These are phyloP conservation scores for Alectoris magna DNA, from an alignment of 2,797 vertebrate species.

Conservation along the genomic window DNA sequence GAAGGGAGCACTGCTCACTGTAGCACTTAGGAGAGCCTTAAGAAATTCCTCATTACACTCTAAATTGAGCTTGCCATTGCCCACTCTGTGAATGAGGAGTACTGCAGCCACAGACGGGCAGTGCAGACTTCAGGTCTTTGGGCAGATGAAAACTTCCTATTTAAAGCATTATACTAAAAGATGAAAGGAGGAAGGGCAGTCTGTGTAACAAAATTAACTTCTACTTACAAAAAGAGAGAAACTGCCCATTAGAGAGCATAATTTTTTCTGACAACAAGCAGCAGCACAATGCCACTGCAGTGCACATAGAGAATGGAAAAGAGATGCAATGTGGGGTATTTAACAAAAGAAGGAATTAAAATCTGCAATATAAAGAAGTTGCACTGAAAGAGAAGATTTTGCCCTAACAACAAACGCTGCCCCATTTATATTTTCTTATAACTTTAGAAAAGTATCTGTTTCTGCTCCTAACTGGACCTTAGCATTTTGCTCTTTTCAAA, in stretches of 20 bases:
- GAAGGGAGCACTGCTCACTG: neutral
- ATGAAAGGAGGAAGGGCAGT: conserved; percentile 32
- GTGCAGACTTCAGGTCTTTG: neutral
- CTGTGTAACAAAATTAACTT: conserved; percentile 54
- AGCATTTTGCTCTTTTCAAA: neutral
- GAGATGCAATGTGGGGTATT: neutral
- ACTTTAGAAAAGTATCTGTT: neutral
- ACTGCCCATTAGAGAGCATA: neutral
- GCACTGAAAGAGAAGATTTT: neutral
- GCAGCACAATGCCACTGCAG: neutral
- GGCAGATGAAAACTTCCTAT: conserved; percentile 5
- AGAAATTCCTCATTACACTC: neutral
- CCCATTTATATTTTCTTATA: neutral
- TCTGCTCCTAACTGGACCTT: neutral
- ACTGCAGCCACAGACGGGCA: neutral
- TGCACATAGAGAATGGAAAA: neutral
- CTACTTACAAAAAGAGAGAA: conserved; percentile 19
- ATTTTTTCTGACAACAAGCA: conserved; percentile 12
- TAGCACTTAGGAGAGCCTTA: accelerated
- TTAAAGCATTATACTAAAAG: conserved; percentile 27
- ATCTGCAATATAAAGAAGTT: neutral
- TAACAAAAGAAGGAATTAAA: neutral
- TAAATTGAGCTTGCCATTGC: neutral
- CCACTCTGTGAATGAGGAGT: neutral
- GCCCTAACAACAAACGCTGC: neutral